Evolutionary conservation across 2,888 invertebrate genomes (phyloP), one percentile per base, ranked within the genome.

Genomic region (Plagodis pulveraria): DNA sequence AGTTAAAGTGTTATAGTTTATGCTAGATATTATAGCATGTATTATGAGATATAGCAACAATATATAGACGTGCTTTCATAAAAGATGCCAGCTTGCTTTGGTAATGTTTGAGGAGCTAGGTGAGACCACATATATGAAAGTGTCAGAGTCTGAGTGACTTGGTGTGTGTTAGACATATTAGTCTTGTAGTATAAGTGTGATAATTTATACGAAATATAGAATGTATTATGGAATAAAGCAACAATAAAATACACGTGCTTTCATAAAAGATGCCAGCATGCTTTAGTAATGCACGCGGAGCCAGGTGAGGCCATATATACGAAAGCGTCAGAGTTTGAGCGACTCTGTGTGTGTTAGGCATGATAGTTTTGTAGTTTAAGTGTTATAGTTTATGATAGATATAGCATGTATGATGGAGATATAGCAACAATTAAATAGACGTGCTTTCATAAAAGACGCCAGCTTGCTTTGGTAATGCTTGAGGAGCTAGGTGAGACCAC

Each of bases 381-480:
- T 38, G 7, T 8, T 1, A 9, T 38, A 38, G 38, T 8, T 9
- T 22, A 22, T 4, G 22, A 1, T 22, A 22, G 22, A 22, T 22
- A 38, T 38, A 4, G 38, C 38, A 38, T 98, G 98, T 87, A 99
- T 99, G 91, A 99, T 99, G 98, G 6, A n/a, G 38, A 38, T 9
- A 38, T 38, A 38, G 38, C 2, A 38, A 38, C 38, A 38, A n/a
- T 9, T 38, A 5, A 4, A 38, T 38, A 45, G 34, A 46, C 9
- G 34, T 34, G 8, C 10, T 34, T n/a, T 48, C 36, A 34, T 10
- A 6, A 2, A 33, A 34, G 34, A 46, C 34, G n/a, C 44, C 32
- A n/a, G 34, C 2, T 34, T 46, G 38, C 6, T 46, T 33, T 47
- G 35, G 47, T 6, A 35, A n/a, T n/a, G 47, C 6, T 35, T 47